Evolutionary conservation across 2,888 invertebrate genomes (phyloP).

Genomic region (Dasysyrphus albostriatus): DNA sequence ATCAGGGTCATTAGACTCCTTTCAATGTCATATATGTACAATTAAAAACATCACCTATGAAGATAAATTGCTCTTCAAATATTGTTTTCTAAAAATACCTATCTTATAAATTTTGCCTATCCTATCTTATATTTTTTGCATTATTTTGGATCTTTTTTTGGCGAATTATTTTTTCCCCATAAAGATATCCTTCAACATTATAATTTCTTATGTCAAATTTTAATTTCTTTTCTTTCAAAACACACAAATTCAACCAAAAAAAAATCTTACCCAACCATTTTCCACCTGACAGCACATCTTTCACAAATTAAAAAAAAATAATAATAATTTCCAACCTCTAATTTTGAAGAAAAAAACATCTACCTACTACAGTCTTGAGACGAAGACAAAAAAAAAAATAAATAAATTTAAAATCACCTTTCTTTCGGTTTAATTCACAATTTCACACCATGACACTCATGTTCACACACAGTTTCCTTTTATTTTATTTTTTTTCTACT

Average conservation of each 20-base stretch:
- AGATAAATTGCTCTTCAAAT: neutral
- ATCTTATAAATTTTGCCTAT: neutral
- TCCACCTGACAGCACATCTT: conserved; percentile 37
- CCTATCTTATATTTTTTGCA: neutral
- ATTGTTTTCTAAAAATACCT: neutral
- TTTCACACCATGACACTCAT: conserved; percentile 59
- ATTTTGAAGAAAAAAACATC: neutral
- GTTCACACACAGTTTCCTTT: conserved; percentile 55
- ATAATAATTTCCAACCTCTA: conserved; percentile 10
- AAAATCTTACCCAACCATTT: conserved; percentile 6
- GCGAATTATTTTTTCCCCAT: neutral
- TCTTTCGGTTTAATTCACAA: conserved; percentile 44
- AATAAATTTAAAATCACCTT: conserved; percentile 9
- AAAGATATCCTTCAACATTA: conserved; percentile 28
- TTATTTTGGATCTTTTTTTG: neutral
- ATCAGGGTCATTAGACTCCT: no score
- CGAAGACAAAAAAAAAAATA: neutral
- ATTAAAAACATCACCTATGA: neutral
- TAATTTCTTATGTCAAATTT: conserved; percentile 3
- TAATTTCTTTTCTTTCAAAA: neutral
- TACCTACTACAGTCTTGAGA: neutral
- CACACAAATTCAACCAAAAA: neutral
- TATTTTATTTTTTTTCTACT: neutral
- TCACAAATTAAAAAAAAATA: conserved; percentile 22
- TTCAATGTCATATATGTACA: no score